phyloP scores from a whole-genome alignment of 1,140 invertebrate genomes.

The Dicyema japonicum region DNA sequence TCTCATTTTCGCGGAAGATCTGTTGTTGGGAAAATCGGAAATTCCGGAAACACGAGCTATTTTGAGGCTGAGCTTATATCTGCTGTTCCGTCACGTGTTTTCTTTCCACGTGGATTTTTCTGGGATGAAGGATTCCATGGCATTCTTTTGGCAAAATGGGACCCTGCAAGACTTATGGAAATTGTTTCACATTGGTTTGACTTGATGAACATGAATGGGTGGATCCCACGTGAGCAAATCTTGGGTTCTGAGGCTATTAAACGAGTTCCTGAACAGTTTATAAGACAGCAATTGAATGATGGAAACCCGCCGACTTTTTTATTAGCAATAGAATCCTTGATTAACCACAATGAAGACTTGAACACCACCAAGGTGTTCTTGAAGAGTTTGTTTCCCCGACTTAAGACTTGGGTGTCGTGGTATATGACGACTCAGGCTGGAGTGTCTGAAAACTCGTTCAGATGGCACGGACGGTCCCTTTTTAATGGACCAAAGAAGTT shows the following conservation, averaged over 20 bases:
- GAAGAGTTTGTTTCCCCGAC: slow-evolving; percentile 22
- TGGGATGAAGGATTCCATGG: slow-evolving; percentile 99
- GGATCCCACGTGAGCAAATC: slow-evolving; percentile 76
- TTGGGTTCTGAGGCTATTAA: slow-evolving; percentile 12
- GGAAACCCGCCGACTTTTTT: slow-evolving; percentile 83
- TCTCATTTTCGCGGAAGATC: no score
- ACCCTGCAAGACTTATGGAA: slow-evolving; percentile 46
- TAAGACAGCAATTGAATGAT: slow-evolving; percentile 63
- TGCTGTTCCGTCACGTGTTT: no score
- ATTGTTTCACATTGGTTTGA: slow-evolving; percentile 85
- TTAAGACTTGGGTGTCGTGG: slow-evolving; percentile 69
- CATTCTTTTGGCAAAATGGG: slow-evolving; percentile 56
- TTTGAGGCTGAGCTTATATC: no score
- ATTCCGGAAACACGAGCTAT: no score
- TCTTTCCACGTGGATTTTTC: slow-evolving; percentile 84
- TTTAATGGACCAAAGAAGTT: no score
- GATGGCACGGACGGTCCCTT: slow-evolving; percentile 14
- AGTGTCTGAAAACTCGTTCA: slow-evolving; percentile 34
- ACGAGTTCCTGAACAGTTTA: slow-evolving; percentile 47
- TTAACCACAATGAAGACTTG: no score
- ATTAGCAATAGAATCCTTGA: slow-evolving; percentile 40
- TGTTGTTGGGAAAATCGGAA: no score
- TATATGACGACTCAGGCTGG: slow-evolving; percentile 66
- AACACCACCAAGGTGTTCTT: slow-evolving; percentile 14
- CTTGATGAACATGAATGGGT: slow-evolving; percentile 75